These are phyloP conservation scores for Acropora yongei DNA, from an alignment of 64 coral and sea anemone genomes.

Conservation along the genomic window DNA sequence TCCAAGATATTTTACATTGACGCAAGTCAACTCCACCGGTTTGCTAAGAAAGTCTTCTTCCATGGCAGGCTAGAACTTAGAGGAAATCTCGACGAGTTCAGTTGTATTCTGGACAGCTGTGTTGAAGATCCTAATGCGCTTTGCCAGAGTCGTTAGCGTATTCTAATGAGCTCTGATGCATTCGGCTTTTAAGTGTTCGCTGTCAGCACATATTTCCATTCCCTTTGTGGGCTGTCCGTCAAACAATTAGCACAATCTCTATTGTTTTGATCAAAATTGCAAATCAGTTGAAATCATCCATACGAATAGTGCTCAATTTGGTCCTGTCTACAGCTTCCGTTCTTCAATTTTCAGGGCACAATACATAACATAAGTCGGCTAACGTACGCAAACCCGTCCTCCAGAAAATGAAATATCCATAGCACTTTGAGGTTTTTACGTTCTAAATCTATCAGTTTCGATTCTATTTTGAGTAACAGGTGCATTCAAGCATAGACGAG, in stretches of 20 bases:
- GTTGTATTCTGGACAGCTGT: not conserved
- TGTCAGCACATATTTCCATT: not conserved
- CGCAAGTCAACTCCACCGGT: slow-evolving; percentile 22
- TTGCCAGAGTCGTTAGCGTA: not conserved
- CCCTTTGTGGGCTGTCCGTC: slow-evolving; percentile 1
- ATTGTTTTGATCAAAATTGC: slow-evolving; percentile 10
- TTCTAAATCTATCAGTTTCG: not conserved
- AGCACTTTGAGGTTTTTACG: not conserved
- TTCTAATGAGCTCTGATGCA: not conserved
- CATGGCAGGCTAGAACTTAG: not conserved
- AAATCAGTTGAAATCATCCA: slow-evolving; percentile 3
- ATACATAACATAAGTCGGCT: not conserved
- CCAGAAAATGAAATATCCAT: not conserved
- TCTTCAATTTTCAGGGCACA: no score
- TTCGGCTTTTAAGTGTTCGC: not conserved
- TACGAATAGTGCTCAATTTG: not conserved
- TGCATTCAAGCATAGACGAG: not conserved
- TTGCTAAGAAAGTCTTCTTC: not conserved
- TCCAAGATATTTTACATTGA: slow-evolving; percentile 52
- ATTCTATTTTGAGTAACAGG: not conserved
- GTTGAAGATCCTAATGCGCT: not conserved
- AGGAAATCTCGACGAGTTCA: no score
- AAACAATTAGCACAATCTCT: slow-evolving; percentile 31
- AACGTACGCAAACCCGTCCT: not conserved
- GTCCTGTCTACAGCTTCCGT: not conserved